Evolutionary conservation across 2,797 vertebrate species (phyloP).

Genomic region (Macroramphosus scolopax): DNA sequence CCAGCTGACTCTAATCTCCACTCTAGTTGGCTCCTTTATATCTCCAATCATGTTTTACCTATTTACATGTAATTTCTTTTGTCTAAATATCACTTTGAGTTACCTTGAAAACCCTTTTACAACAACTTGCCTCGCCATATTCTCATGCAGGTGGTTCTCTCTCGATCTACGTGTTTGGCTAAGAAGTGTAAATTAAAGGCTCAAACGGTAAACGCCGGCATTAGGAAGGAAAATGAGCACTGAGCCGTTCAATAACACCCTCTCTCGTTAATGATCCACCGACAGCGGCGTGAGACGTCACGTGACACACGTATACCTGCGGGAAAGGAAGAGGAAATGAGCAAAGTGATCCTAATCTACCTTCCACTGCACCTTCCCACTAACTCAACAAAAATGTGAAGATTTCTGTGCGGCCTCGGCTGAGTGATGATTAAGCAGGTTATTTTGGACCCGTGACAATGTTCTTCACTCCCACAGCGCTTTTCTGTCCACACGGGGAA

Average conservation of each 20-base stretch:
- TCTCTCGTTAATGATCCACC: constrained; percentile 88
- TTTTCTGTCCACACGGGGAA: constrained; percentile 23
- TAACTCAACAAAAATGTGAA: constrained; percentile 34
- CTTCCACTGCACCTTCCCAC: constrained; percentile 47
- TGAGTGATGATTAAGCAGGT: no score
- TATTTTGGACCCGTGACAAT: constrained; percentile 28
- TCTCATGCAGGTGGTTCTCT: constrained; percentile 18
- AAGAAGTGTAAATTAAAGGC: constrained; percentile 81
- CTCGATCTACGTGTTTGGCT: constrained; percentile 57
- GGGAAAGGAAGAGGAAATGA: constrained; percentile 69
- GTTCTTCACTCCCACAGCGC: constrained; percentile 16
- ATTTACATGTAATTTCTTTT: no score
- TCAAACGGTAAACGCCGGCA: constrained; percentile 86
- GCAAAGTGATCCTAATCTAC: constrained; percentile 42
- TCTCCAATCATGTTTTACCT: no score
- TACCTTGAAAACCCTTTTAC: no score
- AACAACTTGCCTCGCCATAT: no score
- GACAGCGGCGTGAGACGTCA: constrained; percentile 63
- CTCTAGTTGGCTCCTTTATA: no score
- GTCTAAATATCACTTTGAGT: no score
- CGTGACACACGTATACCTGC: constrained; percentile 80
- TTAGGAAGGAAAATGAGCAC: constrained; percentile 89
- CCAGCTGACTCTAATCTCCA: no score
- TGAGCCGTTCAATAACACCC: constrained; percentile 84
- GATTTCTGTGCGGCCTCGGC: constrained; percentile 11